Evolutionary conservation across 2,888 invertebrate species (phyloP), one percentile per base, ranked within the genome.

Genomic region (Zygaena filipendulae): DNA sequence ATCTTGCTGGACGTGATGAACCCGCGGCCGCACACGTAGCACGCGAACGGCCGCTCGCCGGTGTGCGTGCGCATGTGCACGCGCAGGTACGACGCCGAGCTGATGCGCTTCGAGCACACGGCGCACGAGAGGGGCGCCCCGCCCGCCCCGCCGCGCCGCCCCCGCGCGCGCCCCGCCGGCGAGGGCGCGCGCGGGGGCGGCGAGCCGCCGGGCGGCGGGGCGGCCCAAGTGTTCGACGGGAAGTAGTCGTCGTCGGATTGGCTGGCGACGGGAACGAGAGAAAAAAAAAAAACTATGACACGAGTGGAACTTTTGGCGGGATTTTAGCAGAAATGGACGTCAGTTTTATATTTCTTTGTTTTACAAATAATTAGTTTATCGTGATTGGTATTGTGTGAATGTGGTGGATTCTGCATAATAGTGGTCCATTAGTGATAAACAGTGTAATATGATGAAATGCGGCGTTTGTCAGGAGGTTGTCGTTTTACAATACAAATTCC

Each of bases 1-100:
- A 77, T 71, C 35, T 77, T 77, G 38, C 68, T 71, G 1, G 64
- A 56, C 0, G 77, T 77, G 1, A 77, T 77, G 22, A 77, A 77
- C 0, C 66, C 69, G 0, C 64, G 41, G 0, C 49, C 42, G 27
- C 77, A 77, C 1, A 52, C 42, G 25, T 64, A 66, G 19, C 75
- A 77, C 16, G 60, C 57, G 42, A 59, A 75, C 0, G 77, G 77
- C 2, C 41, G 49, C 43, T 77, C 77, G 0, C 75, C 75, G 0
- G 71, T 67, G 42, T 77, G 77, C 0, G 70, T 77, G 3, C 75
- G 38, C 58, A 72, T 48, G 32, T 77, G 77, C 0, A 77, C 51
- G 8, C 57, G 43, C 50, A 74, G 38, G 39, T 77, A 77, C 0
- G 64, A 60, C 1, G 49, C 46, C 2, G 63, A 57, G 39, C 63